Conservation (phyloP, 2,888 invertebrate species). For the Epinotia brunnichana region DNA sequence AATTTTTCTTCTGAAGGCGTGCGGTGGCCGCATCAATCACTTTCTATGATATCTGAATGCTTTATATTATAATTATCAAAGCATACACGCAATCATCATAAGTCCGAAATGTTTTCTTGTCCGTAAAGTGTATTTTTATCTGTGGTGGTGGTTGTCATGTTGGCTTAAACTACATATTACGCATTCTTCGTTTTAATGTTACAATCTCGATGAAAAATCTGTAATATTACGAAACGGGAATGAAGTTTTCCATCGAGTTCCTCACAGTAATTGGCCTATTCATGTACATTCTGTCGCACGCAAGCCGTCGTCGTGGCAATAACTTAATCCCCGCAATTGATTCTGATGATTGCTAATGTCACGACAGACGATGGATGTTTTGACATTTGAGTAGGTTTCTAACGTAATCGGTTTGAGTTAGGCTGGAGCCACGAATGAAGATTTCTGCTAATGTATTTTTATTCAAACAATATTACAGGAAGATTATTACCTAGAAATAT, state of each 20-base stretch:
- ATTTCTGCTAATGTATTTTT: background rate
- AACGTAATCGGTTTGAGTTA: constrained; percentile 21
- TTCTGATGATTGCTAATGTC: constrained; percentile 25
- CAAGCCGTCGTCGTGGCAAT: constrained; percentile 13
- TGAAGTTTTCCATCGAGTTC: constrained; percentile 11
- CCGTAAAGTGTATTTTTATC: background rate
- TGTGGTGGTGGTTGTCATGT: constrained; percentile 54
- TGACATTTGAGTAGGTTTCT: constrained; percentile 27
- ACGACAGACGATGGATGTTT: constrained; percentile 38
- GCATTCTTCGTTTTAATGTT: background rate
- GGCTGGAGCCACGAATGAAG: constrained; percentile 1
- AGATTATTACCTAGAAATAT: too few relatives aligned
- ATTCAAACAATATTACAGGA: too few relatives aligned
- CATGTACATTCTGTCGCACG: constrained; percentile 1
- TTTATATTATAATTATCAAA: background rate
- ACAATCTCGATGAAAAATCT: background rate
- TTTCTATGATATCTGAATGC: too few relatives aligned
- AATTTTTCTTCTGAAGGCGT: too few relatives aligned
- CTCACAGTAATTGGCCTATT: constrained; percentile 14
- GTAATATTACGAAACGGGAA: background rate
- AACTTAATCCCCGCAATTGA: constrained; percentile 24
- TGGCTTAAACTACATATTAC: constrained; percentile 7
- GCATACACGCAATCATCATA: background rate
- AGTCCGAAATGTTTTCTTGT: background rate
- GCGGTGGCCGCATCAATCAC: too few relatives aligned